Conservation (phyloP, 1,140 invertebrate genomes). For the Bombus difficillimus region DNA sequence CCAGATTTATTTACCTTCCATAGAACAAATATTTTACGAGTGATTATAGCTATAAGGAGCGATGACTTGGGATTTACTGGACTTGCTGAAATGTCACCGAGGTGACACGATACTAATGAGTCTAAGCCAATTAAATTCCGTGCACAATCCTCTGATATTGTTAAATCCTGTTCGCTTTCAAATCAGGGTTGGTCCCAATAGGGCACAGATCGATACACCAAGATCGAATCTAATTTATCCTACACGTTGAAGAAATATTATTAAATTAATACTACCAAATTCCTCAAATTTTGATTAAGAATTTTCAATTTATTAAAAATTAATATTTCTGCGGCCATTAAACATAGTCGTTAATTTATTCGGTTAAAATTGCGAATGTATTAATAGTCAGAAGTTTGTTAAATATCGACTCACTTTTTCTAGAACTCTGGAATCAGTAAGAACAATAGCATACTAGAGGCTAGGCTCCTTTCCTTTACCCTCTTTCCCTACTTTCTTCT, state of each 20-base stretch:
- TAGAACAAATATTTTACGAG: not conserved
- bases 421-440: not conserved
- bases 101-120: conserved; percentile 64
- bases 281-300: not conserved
- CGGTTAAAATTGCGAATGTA: not conserved
- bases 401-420: not conserved
- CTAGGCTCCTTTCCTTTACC: not conserved
- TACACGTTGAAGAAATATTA: not conserved
- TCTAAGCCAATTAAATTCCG: conserved; percentile 70
- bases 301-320: not conserved
- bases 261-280: not conserved
- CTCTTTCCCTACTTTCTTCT: not conserved
- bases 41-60: not conserved
- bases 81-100: not conserved
- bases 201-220: conserved; percentile 50
- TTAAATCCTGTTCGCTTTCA: conserved; percentile 51
- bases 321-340: not conserved
- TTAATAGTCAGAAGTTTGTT: not conserved
- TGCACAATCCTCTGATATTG: conserved; percentile 62
- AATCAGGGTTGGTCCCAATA: conserved; percentile 63
- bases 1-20: not conserved
- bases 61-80: not conserved
- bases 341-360: not conserved
- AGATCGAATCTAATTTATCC: conserved; percentile 14
- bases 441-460: not conserved